Percentiles rank a stretch among this genome's conserved stretches.
Conservation (phyloP, 2,797 vertebrate genomes). For the Melanotaenia trifasciata region DNA sequence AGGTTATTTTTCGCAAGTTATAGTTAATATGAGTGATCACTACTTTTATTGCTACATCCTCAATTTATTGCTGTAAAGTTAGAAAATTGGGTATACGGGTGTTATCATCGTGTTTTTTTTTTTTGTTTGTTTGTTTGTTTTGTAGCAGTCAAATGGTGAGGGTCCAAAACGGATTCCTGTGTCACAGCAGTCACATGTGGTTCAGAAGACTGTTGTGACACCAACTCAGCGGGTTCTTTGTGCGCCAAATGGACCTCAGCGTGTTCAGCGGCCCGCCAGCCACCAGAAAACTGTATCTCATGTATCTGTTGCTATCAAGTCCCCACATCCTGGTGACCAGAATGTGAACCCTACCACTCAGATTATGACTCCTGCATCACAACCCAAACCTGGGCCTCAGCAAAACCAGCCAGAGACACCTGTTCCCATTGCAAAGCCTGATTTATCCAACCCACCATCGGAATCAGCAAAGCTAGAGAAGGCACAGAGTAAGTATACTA, state of each 20-base stretch:
- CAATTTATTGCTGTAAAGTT: not conserved
- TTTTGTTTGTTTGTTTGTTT: conserved; percentile 11
- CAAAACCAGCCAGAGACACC: conserved; percentile 43
- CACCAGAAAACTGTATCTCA: conserved; percentile 65
- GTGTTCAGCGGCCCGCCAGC: conserved; percentile 73
- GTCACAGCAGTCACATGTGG: conserved; percentile 77
- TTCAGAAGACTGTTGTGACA: conserved; percentile 37
- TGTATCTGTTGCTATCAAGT: conserved; percentile 37
- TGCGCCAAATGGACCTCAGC: conserved; percentile 84
- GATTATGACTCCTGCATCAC: conserved; percentile 32
- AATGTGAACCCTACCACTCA: conserved; percentile 66
- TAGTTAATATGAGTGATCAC: not conserved
- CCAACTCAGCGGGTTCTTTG: conserved; percentile 80
- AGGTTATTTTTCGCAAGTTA: not conserved
- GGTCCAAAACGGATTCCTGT: conserved; percentile 88
- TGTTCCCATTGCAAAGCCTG: conserved; percentile 29
- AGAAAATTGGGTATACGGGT: not conserved
- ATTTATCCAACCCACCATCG: conserved; percentile 20
- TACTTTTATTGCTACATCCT: not conserved
- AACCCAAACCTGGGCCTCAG: conserved; percentile 47
- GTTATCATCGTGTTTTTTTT: not conserved
- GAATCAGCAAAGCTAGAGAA: conserved; percentile 65
- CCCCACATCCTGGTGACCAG: conserved; percentile 47
- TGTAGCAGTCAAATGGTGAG: conserved; percentile 60
- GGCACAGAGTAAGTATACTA: conserved; percentile 60